Percentiles rank a stretch among this genome's conserved stretches.
Conservation (phyloP, 2,888 invertebrate genomes). For the Didymodactylos carnosus region DNA sequence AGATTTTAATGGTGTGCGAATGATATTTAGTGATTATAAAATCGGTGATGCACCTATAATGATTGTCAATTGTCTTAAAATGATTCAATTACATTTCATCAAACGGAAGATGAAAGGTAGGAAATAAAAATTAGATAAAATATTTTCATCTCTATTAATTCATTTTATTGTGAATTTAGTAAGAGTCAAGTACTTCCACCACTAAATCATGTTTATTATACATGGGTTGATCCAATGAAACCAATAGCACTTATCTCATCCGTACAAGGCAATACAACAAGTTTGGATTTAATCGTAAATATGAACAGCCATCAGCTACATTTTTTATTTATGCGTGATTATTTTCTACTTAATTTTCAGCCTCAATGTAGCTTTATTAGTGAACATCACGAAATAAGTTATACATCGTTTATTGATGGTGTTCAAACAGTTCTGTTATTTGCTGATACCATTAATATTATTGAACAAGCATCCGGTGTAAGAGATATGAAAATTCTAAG, state of each 20-base stretch:
- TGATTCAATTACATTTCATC: constrained; percentile 42
- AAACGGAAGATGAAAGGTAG: constrained; percentile 22
- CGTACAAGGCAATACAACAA: constrained; percentile 30
- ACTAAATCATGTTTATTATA: constrained; percentile 41
- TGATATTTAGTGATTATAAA: constrained; percentile 62
- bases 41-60: constrained; percentile 71
- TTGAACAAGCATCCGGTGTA: neutral
- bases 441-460: constrained; percentile 40
- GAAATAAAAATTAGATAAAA: neutral
- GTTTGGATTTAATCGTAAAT: neutral
- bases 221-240: constrained; percentile 37
- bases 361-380: constrained; percentile 16
- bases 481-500: too few relatives aligned
- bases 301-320: neutral
- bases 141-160: neutral
- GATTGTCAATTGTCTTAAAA: constrained; percentile 57
- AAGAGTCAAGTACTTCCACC: constrained; percentile 26
- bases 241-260: constrained; percentile 39
- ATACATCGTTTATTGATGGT: constrained; percentile 80
- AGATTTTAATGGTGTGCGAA: constrained; percentile 64
- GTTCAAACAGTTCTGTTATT: constrained; percentile 74
- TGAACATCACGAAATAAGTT: constrained; percentile 46
- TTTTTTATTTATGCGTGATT: neutral
- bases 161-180: neutral
- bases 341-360: neutral